Percentiles rank a stretch among this genome's conserved stretches.
Evolutionary conservation across 2,888 invertebrate genomes (phyloP).

Genomic region (Graphium colonna): DNA sequence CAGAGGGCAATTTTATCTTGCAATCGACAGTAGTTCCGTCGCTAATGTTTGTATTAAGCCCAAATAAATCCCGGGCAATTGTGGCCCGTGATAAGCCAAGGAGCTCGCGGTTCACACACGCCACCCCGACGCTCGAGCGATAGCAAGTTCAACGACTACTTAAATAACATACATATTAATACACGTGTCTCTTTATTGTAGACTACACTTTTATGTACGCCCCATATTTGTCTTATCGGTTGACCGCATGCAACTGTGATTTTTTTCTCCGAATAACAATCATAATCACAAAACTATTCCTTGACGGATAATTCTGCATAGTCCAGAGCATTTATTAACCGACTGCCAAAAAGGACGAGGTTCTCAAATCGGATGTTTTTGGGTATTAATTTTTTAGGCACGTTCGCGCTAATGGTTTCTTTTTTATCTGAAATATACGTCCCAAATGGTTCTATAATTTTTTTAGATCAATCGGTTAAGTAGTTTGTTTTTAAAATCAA

Average conservation of each 20-base stretch:
- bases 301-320: too few species aligned
- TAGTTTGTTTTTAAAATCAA: too few species aligned
- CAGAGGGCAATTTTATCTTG: not conserved
- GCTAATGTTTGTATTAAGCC: slow-evolving; percentile 12
- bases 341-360: too few species aligned
- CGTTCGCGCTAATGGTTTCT: too few species aligned
- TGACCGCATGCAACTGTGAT: not conserved
- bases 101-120: slow-evolving; percentile 14
- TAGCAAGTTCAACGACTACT: slow-evolving; percentile 23
- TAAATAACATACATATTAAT: not conserved
- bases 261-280: not conserved
- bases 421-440: too few species aligned
- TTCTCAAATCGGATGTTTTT: too few species aligned
- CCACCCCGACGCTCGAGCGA: slow-evolving; percentile 2
- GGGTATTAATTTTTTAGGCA: too few species aligned
- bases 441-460: too few species aligned
- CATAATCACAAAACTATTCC: not conserved
- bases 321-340: too few species aligned
- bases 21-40: not conserved
- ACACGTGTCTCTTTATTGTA: not conserved
- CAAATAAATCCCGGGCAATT: slow-evolving; percentile 19
- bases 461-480: too few species aligned
- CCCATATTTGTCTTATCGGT: not conserved
- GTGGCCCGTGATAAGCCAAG: slow-evolving; percentile 19
- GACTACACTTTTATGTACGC: not conserved